phyloP scores from a whole-genome alignment of 2,113 vertebrate species.

The Pristiophorus japonicus region DNA sequence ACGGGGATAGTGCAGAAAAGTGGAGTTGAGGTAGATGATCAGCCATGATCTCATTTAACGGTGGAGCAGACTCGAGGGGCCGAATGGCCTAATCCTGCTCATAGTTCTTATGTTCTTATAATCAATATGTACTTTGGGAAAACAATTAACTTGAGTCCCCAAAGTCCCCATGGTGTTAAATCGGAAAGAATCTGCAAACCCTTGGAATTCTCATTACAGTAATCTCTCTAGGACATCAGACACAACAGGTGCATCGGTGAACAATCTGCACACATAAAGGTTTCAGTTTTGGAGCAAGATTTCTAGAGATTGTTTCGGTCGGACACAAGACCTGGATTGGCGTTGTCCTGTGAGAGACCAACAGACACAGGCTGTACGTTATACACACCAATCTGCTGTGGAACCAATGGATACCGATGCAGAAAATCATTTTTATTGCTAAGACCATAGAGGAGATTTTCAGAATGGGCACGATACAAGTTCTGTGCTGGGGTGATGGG shows the following conservation, averaged over 20 bases:
- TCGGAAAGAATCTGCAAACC: background rate
- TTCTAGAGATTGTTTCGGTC: background rate
- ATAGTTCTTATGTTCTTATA: too few species aligned
- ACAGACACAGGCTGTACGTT: background rate
- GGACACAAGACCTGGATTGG: background rate
- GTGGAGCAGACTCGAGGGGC: too few species aligned
- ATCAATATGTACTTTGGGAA: background rate
- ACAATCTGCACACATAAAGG: background rate
- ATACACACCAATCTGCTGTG: background rate
- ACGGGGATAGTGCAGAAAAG: too few species aligned
- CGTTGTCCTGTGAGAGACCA: background rate
- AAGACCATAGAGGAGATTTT: background rate
- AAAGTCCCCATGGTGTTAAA: background rate
- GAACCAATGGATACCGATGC: background rate
- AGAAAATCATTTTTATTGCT: background rate
- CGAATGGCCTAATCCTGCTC: too few species aligned
- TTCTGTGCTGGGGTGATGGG: too few species aligned
- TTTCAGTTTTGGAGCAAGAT: too few species aligned
- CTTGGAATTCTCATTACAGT: background rate
- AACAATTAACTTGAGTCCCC: background rate
- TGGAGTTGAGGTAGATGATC: too few species aligned
- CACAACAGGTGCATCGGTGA: background rate
- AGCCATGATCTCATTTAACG: too few species aligned
- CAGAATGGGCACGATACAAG: background rate
- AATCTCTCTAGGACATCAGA: constrained; percentile 4